Evolutionary conservation across 1,140 invertebrate species (phyloP).

Genomic region (Glossosoma conforme): DNA sequence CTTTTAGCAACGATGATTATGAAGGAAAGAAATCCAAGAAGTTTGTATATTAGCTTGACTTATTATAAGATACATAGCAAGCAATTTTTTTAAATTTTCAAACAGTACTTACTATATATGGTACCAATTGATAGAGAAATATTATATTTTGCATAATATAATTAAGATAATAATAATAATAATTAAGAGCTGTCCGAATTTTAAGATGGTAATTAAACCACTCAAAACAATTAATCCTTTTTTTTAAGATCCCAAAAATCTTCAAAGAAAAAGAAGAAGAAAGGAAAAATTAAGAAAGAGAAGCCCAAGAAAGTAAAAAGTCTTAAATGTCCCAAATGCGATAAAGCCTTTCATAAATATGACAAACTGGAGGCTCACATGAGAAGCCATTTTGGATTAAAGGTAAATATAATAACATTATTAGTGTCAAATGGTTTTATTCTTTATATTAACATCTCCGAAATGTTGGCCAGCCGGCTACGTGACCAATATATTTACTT

Average conservation of each 20-base stretch:
- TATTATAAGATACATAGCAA: slow-evolving; percentile 3
- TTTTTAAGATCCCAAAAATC: slow-evolving; percentile 24
- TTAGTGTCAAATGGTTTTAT: not conserved
- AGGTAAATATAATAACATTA: slow-evolving; percentile 34
- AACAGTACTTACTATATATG: not conserved
- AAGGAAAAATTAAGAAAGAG: slow-evolving; percentile 29
- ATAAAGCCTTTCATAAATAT: slow-evolving; percentile 47
- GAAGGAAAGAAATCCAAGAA: slow-evolving; percentile 24
- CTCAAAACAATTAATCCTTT: not conserved
- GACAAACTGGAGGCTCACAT: slow-evolving; percentile 49
- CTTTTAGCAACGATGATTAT: slow-evolving; percentile 28
- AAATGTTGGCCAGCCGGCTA: no score
- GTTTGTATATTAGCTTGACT: slow-evolving; percentile 12
- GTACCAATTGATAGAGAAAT: not conserved
- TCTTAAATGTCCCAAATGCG: slow-evolving; percentile 47
- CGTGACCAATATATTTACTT: no score
- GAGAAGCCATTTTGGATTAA: slow-evolving; percentile 48
- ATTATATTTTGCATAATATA: no score
- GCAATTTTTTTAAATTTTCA: not conserved
- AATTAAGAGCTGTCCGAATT: no score
- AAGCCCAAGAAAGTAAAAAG: slow-evolving; percentile 30
- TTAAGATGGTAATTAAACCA: no score
- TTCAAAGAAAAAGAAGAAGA: slow-evolving; percentile 28
- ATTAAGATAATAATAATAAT: no score
- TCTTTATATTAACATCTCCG: not conserved